These are phyloP conservation scores for Nyctalus aviator DNA, from an alignment of 2,797 vertebrate species.

Conservation along the genomic window DNA sequence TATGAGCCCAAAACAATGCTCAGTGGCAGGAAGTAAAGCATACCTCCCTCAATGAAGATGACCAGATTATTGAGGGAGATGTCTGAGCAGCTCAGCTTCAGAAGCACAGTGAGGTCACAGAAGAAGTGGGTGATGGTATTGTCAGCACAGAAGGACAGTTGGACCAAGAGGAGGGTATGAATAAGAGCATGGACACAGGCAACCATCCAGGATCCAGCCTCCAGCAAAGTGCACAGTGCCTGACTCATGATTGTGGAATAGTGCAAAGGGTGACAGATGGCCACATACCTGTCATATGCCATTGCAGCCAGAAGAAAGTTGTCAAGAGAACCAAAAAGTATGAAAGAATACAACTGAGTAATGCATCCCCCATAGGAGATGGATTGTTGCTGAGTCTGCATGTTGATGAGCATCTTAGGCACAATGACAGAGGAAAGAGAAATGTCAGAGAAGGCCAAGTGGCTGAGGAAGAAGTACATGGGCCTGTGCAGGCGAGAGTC, in stretches of 20 bases:
- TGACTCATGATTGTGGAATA: neutral
- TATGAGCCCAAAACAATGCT: neutral
- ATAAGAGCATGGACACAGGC: neutral
- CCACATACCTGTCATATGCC: slow-evolving; percentile 1
- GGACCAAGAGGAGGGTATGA: neutral
- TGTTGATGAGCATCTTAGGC: slow-evolving; percentile 6
- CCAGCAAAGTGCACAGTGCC: neutral
- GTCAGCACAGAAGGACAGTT: slow-evolving; percentile 53
- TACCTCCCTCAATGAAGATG: neutral
- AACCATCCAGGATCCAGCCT: neutral
- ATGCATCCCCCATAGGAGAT: neutral
- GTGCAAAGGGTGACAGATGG: neutral
- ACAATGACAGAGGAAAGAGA: neutral
- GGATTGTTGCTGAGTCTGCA: neutral
- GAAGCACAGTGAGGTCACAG: slow-evolving; percentile 68
- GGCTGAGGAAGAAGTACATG: neutral
- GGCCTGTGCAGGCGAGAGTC: neutral
- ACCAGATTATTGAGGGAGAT: neutral
- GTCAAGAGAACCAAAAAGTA: neutral
- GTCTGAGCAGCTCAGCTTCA: neutral
- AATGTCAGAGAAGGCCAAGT: neutral
- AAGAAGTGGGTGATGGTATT: slow-evolving; percentile 65
- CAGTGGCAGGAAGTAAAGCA: neutral
- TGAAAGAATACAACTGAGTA: neutral
- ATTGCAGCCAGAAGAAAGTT: neutral